phyloP scores from a whole-genome alignment of 2,888 invertebrate genomes.

The Cenopis cana region DNA sequence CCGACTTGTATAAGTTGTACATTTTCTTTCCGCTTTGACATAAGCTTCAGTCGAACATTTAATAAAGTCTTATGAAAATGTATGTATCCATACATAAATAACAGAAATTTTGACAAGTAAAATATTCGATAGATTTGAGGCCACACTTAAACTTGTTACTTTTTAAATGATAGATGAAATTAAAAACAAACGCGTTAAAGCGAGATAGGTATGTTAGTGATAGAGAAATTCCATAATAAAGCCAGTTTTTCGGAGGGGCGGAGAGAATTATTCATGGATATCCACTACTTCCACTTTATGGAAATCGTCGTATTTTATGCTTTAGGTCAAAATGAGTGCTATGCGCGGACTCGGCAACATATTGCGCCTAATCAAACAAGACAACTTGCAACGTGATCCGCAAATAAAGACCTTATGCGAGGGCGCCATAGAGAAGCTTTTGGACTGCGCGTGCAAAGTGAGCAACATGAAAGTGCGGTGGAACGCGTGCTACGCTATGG shows the following conservation, averaged over 20 bases:
- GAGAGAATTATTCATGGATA: too few species aligned
- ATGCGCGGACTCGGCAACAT: slow-evolving; percentile 93
- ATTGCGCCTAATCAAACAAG: slow-evolving; percentile 86
- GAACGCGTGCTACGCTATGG: slow-evolving; percentile 96
- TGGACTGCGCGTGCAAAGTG: slow-evolving; percentile 88
- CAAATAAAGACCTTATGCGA: slow-evolving; percentile 84
- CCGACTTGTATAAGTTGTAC: background rate
- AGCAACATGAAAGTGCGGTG: slow-evolving; percentile 95
- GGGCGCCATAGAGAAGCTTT: slow-evolving; percentile 87
- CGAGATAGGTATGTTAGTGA: too few species aligned
- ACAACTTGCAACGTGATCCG: slow-evolving; percentile 74
- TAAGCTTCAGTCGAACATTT: background rate
- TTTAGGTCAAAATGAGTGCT: slow-evolving; percentile 88
- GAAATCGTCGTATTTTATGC: too few species aligned
- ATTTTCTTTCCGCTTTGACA: background rate
- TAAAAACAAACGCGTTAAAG: too few species aligned
- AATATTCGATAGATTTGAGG: too few species aligned
- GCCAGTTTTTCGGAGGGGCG: too few species aligned
- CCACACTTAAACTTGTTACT: too few species aligned
- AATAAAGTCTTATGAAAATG: background rate
- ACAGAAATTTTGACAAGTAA: too few species aligned
- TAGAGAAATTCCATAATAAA: too few species aligned
- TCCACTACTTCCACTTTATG: background rate
- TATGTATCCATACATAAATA: too few species aligned
- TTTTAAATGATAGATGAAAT: too few species aligned